These are phyloP conservation scores for Anarrhichthys ocellatus DNA, from an alignment of 2,113 vertebrate species.

Conservation along the genomic window DNA sequence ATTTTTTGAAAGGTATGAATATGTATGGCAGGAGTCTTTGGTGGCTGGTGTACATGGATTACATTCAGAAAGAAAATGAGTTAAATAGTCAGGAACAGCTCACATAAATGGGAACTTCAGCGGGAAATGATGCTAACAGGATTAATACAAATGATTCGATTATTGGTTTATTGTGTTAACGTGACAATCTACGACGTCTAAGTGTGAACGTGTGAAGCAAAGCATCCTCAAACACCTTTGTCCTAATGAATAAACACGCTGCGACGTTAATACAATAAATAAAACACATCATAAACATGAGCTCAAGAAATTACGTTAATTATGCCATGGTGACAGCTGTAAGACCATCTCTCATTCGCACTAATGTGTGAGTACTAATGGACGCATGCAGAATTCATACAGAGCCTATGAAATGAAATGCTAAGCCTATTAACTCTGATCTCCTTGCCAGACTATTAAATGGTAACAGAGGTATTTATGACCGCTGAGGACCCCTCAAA, in stretches of 20 bases:
- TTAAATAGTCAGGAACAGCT: not conserved
- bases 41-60: not conserved
- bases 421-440: constrained; percentile 27
- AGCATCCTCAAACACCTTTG: not conserved
- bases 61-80: not conserved
- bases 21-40: not conserved
- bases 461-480: constrained; percentile 11
- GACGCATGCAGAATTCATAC: constrained; percentile 32
- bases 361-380: constrained; percentile 28
- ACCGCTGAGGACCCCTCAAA: constrained; percentile 35
- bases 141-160: constrained; percentile 1
- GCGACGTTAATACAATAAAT: not conserved
- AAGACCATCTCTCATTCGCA: constrained; percentile 34
- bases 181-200: not conserved
- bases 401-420: constrained; percentile 29
- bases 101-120: not conserved
- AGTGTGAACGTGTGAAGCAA: not conserved
- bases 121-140: not conserved
- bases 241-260: not conserved
- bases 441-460: constrained; percentile 20
- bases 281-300: not conserved
- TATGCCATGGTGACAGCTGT: constrained; percentile 4
- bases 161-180: not conserved
- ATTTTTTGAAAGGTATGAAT: constrained; percentile 3
- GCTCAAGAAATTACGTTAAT: not conserved